Percentiles rank a stretch among this genome's conserved stretches.
Conservation (phyloP, 2,888 invertebrate species). For the Lutraria lutraria region DNA sequence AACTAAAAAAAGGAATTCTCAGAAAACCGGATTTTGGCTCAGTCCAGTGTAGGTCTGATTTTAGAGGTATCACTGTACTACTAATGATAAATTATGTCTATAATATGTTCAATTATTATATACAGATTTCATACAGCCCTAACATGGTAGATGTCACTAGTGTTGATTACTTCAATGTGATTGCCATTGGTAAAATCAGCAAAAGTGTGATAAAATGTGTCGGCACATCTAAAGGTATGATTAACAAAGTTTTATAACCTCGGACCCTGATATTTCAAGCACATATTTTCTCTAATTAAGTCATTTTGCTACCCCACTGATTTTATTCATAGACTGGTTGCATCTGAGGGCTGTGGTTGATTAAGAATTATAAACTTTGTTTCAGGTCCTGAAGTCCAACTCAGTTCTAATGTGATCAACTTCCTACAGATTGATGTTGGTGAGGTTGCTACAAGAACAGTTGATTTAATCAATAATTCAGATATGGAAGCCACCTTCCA, state of each 20-base stretch:
- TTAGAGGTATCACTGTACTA: too few relatives aligned
- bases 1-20: too few relatives aligned
- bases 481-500: slow-evolving; percentile 84
- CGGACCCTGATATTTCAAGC: too few relatives aligned
- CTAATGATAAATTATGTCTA: too few relatives aligned
- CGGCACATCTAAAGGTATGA: slow-evolving; percentile 82
- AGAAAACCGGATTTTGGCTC: too few relatives aligned
- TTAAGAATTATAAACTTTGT: not conserved
- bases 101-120: not conserved
- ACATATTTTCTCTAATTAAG: too few relatives aligned
- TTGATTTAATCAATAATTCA: slow-evolving; percentile 84
- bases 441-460: slow-evolving; percentile 76
- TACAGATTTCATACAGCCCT: slow-evolving; percentile 83
- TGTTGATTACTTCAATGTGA: slow-evolving; percentile 85
- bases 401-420: slow-evolving; percentile 81
- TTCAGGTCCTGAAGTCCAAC: slow-evolving; percentile 83
- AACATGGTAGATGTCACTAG: slow-evolving; percentile 80
- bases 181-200: slow-evolving; percentile 84
- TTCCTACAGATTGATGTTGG: slow-evolving; percentile 84
- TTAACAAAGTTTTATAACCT: too few relatives aligned
- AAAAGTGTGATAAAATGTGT: slow-evolving; percentile 84
- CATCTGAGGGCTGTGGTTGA: not conserved
- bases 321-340: too few relatives aligned
- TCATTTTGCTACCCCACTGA: too few relatives aligned
- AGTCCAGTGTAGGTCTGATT: too few relatives aligned